Base-by-base conservation (phyloP, 2,888 invertebrate genomes). In the Drosophila nigricruria region DNA sequence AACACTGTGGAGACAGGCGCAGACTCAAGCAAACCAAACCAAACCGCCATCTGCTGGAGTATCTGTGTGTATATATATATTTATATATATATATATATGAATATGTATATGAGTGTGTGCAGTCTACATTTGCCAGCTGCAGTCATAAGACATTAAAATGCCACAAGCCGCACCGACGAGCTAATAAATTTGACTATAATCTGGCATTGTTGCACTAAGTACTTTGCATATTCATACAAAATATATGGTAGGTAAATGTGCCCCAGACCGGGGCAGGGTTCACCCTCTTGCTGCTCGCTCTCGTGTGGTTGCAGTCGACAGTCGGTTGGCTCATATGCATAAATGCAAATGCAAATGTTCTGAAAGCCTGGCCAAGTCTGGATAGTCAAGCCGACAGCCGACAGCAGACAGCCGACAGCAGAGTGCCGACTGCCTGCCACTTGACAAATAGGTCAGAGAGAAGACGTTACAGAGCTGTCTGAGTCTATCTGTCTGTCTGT, bases 171-270 rank as follows among this genome's bases (percentile, higher is more conserved):
- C 79, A 67, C 65, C 76, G 71, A 78, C 75, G 63, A 88, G 83
- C 88, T 90, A 86, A 86, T 86, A 90, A 86, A 86, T 86, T 90
- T 82, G 68, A 80, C 78, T 86, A 78, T 86, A 86, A 86, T 86
- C 86, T 81, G 73, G 87, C 89, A 90, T 86, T 86, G 90, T 86
- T 86, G 86, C 90, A 88, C 81, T 90, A 88, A 86, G 85, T 86
- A 86, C 76, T 85, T 88, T 88, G 88, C 88, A 86, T 89, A 86
- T 88, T 85, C 89, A 85, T 88, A 73, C 82, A 88, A 87, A 67
- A 77, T 80, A 75, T 73, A 64, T 63, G 45, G 64, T 73, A 69
- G 58, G 79, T 75, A 50, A 32, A 75, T 60, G 62, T 30, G 42
- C 8, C n/a, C 32, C 57, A 23, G 20, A 5, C 40, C 25, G 18